Evolutionary conservation across 2,888 invertebrate genomes (phyloP).

Genomic region (Gymnocheta viridis): DNA sequence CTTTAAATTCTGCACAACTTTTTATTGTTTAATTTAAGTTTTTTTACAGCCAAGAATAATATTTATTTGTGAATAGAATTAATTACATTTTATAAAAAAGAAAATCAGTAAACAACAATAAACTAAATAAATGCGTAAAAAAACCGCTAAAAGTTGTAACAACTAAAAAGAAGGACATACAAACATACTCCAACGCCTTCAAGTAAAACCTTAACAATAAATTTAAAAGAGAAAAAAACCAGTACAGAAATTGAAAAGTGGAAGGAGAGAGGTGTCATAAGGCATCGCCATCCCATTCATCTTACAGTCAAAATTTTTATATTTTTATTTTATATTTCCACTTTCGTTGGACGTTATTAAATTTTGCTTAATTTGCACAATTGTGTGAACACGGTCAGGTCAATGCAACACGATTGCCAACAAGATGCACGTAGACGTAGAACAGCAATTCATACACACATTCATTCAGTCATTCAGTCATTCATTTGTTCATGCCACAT

Average conservation of each 20-base stretch:
- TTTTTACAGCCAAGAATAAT: background rate
- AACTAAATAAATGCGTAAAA: slow-evolving; percentile 5
- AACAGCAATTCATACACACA: too few relatives aligned
- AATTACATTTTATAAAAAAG: background rate
- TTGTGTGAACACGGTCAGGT: slow-evolving; percentile 60
- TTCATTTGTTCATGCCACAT: too few relatives aligned
- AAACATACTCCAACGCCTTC: slow-evolving; percentile 20
- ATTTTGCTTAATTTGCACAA: slow-evolving; percentile 68
- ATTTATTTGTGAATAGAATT: background rate
- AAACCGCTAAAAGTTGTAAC: background rate
- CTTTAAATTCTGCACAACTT: background rate
- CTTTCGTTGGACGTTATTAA: slow-evolving; percentile 55
- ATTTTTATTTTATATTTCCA: slow-evolving; percentile 18
- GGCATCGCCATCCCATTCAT: slow-evolving; percentile 17
- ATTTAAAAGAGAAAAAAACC: background rate
- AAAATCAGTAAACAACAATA: slow-evolving; percentile 2
- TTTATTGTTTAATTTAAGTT: background rate
- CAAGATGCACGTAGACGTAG: too few relatives aligned
- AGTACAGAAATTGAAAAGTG: too few relatives aligned
- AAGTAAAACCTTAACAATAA: background rate
- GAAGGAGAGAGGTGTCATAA: too few relatives aligned
- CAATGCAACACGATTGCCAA: too few relatives aligned
- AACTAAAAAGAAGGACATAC: background rate
- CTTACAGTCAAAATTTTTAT: background rate
- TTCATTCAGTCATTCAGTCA: too few relatives aligned